Conservation (phyloP, 2,113 vertebrate genomes). For the Aptenodytes forsteri region DNA sequence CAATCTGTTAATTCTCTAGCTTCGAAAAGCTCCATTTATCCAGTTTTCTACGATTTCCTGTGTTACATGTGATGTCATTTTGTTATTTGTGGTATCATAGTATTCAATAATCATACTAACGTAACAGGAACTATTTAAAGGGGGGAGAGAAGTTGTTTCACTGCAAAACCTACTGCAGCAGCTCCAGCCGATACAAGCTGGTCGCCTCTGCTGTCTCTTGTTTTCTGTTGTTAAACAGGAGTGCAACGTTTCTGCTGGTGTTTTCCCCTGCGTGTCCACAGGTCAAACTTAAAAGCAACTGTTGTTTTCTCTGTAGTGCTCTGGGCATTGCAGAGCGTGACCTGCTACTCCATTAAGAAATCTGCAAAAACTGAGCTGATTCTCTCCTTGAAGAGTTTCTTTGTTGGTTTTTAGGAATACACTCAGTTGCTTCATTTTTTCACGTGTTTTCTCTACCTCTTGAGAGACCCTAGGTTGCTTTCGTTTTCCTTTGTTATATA, state of each 20-base stretch:
- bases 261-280: background rate
- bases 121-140: background rate
- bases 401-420: background rate
- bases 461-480: background rate
- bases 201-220: background rate
- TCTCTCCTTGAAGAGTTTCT: background rate
- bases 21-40: background rate
- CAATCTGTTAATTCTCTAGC: background rate
- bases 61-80: background rate
- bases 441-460: background rate
- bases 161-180: background rate
- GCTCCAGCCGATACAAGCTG: background rate
- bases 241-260: background rate
- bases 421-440: background rate
- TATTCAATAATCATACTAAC: background rate
- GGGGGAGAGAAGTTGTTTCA: background rate
- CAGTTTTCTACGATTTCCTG: background rate
- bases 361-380: background rate
- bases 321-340: background rate
- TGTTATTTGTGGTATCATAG: background rate
- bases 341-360: constrained; percentile 12
- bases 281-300: background rate
- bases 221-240: background rate
- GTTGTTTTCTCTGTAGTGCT: background rate
- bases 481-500: background rate